phyloP scores from a whole-genome alignment of 2,113 vertebrate genomes.

The Thunnus maccoyii region DNA sequence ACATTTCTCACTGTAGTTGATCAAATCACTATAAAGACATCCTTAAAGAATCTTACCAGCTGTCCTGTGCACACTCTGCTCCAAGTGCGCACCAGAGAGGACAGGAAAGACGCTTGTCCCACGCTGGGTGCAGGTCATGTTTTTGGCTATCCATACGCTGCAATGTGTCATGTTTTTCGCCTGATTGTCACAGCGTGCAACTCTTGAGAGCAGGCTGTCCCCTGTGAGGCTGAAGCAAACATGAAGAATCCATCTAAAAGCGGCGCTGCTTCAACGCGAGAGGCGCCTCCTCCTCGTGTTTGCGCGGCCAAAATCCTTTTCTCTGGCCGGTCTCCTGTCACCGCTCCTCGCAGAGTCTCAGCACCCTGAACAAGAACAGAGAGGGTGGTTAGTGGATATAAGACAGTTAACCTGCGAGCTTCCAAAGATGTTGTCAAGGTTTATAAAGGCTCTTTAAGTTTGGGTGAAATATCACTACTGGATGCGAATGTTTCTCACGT shows the following conservation, averaged over 20 bases:
- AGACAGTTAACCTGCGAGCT: background rate
- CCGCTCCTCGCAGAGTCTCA: constrained; percentile 41
- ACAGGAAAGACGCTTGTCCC: constrained; percentile 36
- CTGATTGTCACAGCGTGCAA: constrained; percentile 66
- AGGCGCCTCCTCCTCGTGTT: constrained; percentile 80
- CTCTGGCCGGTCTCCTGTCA: constrained; percentile 53
- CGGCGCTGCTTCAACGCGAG: constrained; percentile 61
- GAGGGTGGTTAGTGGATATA: constrained; percentile 4
- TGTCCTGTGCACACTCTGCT: constrained; percentile 50
- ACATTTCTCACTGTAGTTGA: background rate
- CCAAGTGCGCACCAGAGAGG: constrained; percentile 52
- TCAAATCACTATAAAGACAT: background rate
- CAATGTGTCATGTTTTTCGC: constrained; percentile 63
- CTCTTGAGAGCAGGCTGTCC: constrained; percentile 61
- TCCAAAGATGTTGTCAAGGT: background rate
- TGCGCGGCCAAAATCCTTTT: constrained; percentile 59
- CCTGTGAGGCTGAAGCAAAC: constrained; percentile 66
- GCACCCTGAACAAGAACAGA: constrained; percentile 59
- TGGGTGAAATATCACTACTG: background rate
- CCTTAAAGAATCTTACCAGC: constrained; percentile 57
- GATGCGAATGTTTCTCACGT: background rate
- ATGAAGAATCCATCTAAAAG: constrained; percentile 73
- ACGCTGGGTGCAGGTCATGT: constrained; percentile 53
- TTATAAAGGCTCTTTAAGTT: background rate
- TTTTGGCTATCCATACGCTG: constrained; percentile 61